These are phyloP conservation scores for Piscicola geometra DNA, from an alignment of 2,888 invertebrate genomes.

Conservation along the genomic window DNA sequence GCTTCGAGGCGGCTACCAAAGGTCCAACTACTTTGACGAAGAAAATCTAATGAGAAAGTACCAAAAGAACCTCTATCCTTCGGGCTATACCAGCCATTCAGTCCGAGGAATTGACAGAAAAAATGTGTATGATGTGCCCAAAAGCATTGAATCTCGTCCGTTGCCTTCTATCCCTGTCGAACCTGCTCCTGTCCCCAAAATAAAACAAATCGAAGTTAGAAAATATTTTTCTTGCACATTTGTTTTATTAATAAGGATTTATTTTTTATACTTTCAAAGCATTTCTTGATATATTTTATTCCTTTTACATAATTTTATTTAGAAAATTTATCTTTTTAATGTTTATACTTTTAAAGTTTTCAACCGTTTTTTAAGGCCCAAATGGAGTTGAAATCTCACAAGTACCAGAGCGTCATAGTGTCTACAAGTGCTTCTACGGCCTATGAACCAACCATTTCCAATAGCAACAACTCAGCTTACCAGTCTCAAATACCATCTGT, in stretches of 20 bases:
- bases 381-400: constrained; percentile 25
- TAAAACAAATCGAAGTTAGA: neutral
- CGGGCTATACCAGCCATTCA: constrained; percentile 28
- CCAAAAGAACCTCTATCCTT: constrained; percentile 27
- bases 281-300: too few relatives aligned
- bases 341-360: neutral
- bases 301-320: too few relatives aligned
- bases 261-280: too few relatives aligned
- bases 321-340: too few relatives aligned
- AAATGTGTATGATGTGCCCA: constrained; percentile 37
- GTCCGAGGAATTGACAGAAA: constrained; percentile 25
- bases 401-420: constrained; percentile 21
- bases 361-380: neutral
- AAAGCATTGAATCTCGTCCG: constrained; percentile 41
- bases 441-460: constrained; percentile 20
- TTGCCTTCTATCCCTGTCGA: constrained; percentile 41
- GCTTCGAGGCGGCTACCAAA: constrained; percentile 17
- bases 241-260: too few relatives aligned
- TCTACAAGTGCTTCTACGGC: neutral
- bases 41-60: constrained; percentile 27
- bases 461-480: neutral
- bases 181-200: constrained; percentile 21
- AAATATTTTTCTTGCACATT: too few relatives aligned
- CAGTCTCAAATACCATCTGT: constrained; percentile 13
- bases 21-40: constrained; percentile 6